Conservation (phyloP, 1,140 invertebrate species). For the Pentalonia nigronervosa region DNA sequence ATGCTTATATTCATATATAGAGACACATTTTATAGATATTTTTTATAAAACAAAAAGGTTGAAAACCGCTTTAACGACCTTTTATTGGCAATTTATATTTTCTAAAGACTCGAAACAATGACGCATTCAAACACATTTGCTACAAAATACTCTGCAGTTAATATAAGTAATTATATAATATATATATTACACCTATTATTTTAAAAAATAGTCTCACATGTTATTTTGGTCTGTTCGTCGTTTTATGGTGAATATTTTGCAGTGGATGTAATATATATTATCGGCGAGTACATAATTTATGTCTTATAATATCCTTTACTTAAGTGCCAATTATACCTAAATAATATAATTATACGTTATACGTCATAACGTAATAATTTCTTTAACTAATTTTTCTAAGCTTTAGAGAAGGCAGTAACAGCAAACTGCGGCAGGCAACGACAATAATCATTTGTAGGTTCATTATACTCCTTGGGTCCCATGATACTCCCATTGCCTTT, state of each 20-base stretch:
- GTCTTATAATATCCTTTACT: background rate
- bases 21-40: conserved; percentile 18
- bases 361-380: background rate
- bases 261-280: background rate
- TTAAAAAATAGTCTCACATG: background rate
- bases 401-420: background rate
- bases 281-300: background rate
- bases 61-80: background rate
- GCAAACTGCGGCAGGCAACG: background rate
- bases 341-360: too few species aligned
- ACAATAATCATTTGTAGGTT: background rate
- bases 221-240: background rate
- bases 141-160: background rate
- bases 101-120: background rate
- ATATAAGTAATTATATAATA: background rate
- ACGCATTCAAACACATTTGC: background rate
- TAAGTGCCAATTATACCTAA: background rate
- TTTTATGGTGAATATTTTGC: background rate
- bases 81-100: conserved; percentile 12
- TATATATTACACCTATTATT: background rate
- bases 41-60: conserved; percentile 16
- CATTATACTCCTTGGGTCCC: background rate
- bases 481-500: background rate
- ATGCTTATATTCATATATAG: background rate
- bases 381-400: background rate